These are phyloP conservation scores for Cyclargus thomasi DNA, from an alignment of 1,140 invertebrate species.

Conservation along the genomic window DNA sequence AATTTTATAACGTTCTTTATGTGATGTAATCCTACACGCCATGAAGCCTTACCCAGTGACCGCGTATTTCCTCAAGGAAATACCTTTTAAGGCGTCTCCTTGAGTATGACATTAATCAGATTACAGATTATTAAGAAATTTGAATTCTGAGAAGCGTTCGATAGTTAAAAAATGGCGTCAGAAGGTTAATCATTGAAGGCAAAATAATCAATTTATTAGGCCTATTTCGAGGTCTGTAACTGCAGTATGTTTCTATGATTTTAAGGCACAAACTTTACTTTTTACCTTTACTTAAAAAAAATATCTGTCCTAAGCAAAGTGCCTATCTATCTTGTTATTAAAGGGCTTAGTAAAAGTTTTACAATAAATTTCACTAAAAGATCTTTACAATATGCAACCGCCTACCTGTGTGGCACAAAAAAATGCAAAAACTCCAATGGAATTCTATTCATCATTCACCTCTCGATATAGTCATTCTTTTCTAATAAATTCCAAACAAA, in stretches of 20 bases:
- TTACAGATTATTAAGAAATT: not conserved
- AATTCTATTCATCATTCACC: not conserved
- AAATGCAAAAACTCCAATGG: not conserved
- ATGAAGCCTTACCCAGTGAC: not conserved
- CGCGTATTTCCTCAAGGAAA: not conserved
- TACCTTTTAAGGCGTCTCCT: slow-evolving; percentile 2
- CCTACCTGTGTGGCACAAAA: not conserved
- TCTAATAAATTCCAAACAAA: not conserved
- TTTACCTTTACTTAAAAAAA: too few relatives aligned
- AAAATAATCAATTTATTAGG: too few relatives aligned
- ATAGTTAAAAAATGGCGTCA: not conserved
- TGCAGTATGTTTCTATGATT: too few relatives aligned
- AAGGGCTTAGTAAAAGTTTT: not conserved
- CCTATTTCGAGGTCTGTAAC: too few relatives aligned
- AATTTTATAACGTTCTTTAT: not conserved
- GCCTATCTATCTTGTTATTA: too few relatives aligned
- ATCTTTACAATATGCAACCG: not conserved
- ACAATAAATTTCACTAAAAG: not conserved
- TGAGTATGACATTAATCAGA: not conserved
- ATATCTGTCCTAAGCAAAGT: too few relatives aligned
- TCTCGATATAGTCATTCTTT: not conserved
- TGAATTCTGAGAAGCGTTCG: not conserved
- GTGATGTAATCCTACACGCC: not conserved
- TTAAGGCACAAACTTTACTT: too few relatives aligned
- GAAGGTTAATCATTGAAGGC: not conserved